These are phyloP conservation scores for Bellardia pandia DNA, from an alignment of 2,888 invertebrate genomes.

Conservation along the genomic window DNA sequence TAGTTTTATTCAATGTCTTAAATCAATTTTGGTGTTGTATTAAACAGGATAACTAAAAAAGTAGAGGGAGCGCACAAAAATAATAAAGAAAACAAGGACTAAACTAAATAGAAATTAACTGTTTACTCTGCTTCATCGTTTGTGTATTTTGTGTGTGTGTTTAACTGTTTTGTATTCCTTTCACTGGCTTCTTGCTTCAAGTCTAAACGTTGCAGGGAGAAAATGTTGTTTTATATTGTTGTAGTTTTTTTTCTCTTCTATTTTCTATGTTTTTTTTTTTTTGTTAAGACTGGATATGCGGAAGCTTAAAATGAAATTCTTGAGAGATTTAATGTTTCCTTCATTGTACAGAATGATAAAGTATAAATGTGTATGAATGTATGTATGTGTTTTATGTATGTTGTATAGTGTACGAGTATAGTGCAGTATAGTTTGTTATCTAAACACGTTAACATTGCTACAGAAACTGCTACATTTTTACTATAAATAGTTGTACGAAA, in stretches of 20 bases:
- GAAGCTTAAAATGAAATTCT: constrained; percentile 73
- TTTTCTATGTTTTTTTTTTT: neutral
- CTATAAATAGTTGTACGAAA: constrained; percentile 38
- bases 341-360: constrained; percentile 36
- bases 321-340: constrained; percentile 73
- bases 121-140: constrained; percentile 64
- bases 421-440: constrained; percentile 8
- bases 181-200: constrained; percentile 30
- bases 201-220: constrained; percentile 37
- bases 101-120: constrained; percentile 74
- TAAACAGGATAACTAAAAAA: constrained; percentile 49
- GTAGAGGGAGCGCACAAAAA: neutral
- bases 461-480: neutral
- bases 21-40: constrained; percentile 69
- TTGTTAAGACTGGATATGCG: constrained; percentile 63
- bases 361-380: neutral
- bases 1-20: constrained; percentile 65
- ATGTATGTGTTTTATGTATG: constrained; percentile 12
- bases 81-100: constrained; percentile 66
- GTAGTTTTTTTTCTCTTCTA: constrained; percentile 29
- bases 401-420: neutral
- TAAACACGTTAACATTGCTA: neutral
- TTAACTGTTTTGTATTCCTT: constrained; percentile 9
- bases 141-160: constrained; percentile 30
- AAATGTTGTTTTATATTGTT: constrained; percentile 51